Evolutionary conservation across 2,888 invertebrate genomes (phyloP), one percentile per base, ranked within the genome.

Genomic region (Augochlorella aurata): DNA sequence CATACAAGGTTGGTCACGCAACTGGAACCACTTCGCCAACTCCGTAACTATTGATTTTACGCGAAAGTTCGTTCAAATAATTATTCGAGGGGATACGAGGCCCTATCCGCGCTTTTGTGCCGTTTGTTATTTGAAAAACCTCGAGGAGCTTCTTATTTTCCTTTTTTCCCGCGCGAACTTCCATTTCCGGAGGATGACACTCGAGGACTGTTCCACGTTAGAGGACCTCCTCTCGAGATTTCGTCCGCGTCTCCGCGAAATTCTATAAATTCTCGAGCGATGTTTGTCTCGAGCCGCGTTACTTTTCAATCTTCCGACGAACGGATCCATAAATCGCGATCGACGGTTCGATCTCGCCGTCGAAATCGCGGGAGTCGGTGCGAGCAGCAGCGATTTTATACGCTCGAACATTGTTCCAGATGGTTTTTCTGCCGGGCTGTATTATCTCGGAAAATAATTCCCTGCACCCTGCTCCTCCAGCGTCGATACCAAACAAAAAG

Each of bases 371-470:
- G 49, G 5, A 16, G 14, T 1, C 21, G 12, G 54, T 5, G 21
- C 12, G 54, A 54, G 12, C 21, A n/a, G n/a, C n/a, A n/a, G 24
- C 24, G 5, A n/a, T 24, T 7, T 14, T 14, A 7, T 5, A 14
- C 54, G 58, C 24, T 58, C 24, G 21, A 58, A 58, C 58, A 7
- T 24, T 24, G 54, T n/a, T 54, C 52, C 44, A 44, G 21, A 70
- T 54, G 52, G 44, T n/a, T 54, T n/a, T 54, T 18, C 54, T 47
- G 54, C 54, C 12, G 45, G 69, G 69, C 54, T 68, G 7, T 74
- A 69, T 69, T 74, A 74, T 74, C 74, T 74, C 24, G 14, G 52
- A n/a, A 54, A 54, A 24, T 44, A 74, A 58, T 54, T 47, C 10
- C 24, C 54, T 12, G 24, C 24, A 45, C 38, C 38, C 38, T 44